Base-by-base conservation (phyloP, 2,113 vertebrate genomes). In the Bucco capensis region DNA sequence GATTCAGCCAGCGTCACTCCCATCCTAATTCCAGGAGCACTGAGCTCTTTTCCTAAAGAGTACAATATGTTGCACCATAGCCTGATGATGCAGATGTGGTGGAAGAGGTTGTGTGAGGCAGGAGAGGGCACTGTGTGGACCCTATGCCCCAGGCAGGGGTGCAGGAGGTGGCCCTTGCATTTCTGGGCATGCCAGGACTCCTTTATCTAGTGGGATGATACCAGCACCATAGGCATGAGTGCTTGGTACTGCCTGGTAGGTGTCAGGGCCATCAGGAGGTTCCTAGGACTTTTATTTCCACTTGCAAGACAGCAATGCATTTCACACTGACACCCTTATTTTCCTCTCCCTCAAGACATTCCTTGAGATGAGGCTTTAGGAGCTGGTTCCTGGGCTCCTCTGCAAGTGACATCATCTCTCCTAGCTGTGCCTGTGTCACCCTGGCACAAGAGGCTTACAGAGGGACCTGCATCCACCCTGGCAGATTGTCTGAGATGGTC, bases 141-240 rank as follows among this genome's bases (percentile, higher is more conserved):
- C 16, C 40, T 1, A 0, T 0, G 1, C 28, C 27, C 33, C 4
- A 3, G 50, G 27, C 4, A 3, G 50, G 27, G 54, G 24, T 53
- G 56, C 62, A 44, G 49, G 38, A 92, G n/a, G 12, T 22, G n/a
- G 21, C 35, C 15, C n/a, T 1, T 19, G 28, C 51, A 58, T 42
- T 7, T 24, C 19, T 0, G 1, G 46, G 10, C 25, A 33, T 3
- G 5, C 14, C 49, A 44, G 31, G 46, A 50, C n/a, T 71, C 17
- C 37, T 5, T 0, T 49, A 54, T 27, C 35, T 47, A 19, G 17
- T 2, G 4, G 51, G 42, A 5, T 44, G 40, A 38, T 23, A 15
- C 16, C 0, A 0, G 4, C 14, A n/a, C 13, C 31, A 37, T 1
- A 1, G 30, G 53, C 31, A 10, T 0, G 0, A 12, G 28, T 38